Conservation (phyloP, 2,113 vertebrate species). For the Oryzias woworae region DNA sequence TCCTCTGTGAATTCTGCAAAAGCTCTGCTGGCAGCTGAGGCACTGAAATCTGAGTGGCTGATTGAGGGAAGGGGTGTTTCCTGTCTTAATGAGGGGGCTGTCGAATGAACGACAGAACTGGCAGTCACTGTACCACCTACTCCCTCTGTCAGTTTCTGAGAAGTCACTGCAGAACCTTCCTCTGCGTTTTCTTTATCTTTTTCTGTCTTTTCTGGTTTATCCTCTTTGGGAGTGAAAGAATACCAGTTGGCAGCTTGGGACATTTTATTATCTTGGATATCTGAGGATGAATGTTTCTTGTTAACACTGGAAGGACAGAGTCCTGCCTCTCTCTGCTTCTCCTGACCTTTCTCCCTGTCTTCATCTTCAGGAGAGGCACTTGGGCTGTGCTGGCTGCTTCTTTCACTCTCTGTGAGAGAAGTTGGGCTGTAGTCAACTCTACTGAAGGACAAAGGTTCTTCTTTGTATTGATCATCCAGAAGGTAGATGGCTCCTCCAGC, state of each 20-base stretch:
- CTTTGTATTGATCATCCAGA: constrained; percentile 69
- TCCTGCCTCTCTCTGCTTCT: constrained; percentile 78
- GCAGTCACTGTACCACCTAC: constrained; percentile 29
- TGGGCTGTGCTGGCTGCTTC: constrained; percentile 54
- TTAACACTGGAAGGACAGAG: constrained; percentile 81
- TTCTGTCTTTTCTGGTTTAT: constrained; percentile 71
- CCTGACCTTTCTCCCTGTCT: constrained; percentile 67
- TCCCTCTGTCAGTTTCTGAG: constrained; percentile 24
- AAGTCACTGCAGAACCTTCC: constrained; percentile 20
- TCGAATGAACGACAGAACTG: constrained; percentile 23
- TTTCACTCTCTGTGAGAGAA: constrained; percentile 63
- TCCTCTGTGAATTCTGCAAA: constrained; percentile 51
- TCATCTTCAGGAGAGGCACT: constrained; percentile 60
- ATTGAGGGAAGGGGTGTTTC: constrained; percentile 37
- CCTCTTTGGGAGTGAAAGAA: constrained; percentile 67
- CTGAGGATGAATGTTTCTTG: constrained; percentile 81
- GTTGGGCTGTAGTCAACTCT: constrained; percentile 60
- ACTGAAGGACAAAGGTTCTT: constrained; percentile 68
- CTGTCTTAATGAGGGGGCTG: constrained; percentile 25
- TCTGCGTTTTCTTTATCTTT: constrained; percentile 66
- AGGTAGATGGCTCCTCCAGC: constrained; percentile 57
- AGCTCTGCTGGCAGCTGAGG: constrained; percentile 17
- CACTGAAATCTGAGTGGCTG: constrained; percentile 62
- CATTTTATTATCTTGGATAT: constrained; percentile 83
- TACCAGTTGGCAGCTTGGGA: constrained; percentile 55